These are phyloP conservation scores for Philotrypesis tridentata DNA, from an alignment of 1,140 invertebrate species.

Conservation along the genomic window DNA sequence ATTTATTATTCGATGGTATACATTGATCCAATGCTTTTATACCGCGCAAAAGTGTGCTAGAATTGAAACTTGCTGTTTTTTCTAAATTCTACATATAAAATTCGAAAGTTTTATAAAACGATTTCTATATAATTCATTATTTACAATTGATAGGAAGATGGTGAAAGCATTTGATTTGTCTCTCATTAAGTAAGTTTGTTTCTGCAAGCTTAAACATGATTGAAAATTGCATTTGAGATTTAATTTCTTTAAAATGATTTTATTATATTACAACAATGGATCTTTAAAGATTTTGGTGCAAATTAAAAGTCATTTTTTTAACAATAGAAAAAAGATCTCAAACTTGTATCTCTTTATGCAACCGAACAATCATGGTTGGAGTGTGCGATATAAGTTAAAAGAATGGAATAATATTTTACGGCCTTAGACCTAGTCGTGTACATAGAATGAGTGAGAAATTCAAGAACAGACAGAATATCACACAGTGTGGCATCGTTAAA, in stretches of 20 bases:
- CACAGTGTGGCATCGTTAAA: conserved; percentile 72
- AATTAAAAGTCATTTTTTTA: conserved; percentile 1
- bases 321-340: conserved; percentile 37
- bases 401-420: conserved; percentile 64
- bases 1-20: conserved; percentile 34
- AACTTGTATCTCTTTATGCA: conserved; percentile 46
- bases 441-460: conserved; percentile 65
- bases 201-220: not conserved
- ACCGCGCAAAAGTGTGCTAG: conserved; percentile 8
- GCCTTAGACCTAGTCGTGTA: conserved; percentile 73
- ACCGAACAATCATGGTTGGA: conserved; percentile 48
- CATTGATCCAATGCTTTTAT: conserved; percentile 43
- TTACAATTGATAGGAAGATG: not conserved
- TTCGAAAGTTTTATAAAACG: conserved; percentile 38
- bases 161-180: not conserved
- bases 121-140: not conserved
- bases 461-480: conserved; percentile 67
- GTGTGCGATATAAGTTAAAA: conserved; percentile 57
- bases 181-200: not conserved
- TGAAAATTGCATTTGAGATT: conserved; percentile 13
- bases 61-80: conserved; percentile 21
- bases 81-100: conserved; percentile 27
- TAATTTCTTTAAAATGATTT: not conserved
- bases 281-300: conserved; percentile 12
- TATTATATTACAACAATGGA: not conserved